Percentiles rank a stretch among this genome's conserved stretches.
phyloP scores from a whole-genome alignment of 1,140 invertebrate genomes.

The Drosophila trapezifrons region DNA sequence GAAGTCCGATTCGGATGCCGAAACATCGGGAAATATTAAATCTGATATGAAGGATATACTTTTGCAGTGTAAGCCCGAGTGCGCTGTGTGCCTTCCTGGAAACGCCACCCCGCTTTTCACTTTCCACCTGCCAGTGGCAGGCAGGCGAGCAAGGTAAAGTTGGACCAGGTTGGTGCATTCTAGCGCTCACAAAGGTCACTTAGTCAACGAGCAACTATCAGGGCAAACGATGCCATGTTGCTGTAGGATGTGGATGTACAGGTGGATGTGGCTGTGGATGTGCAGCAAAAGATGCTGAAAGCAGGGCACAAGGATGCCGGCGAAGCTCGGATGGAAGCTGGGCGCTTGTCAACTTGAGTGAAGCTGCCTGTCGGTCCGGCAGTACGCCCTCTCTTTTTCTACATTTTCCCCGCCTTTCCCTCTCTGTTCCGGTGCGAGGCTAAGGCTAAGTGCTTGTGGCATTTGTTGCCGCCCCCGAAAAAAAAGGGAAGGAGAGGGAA shows the following conservation, averaged over 20 bases:
- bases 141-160: conserved; percentile 51
- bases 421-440: conserved; percentile 23
- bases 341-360: conserved; percentile 70
- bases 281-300: conserved; percentile 42
- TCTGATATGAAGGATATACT: background rate
- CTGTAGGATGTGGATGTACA: conserved; percentile 27
- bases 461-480: conserved; percentile 52
- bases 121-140: conserved; percentile 52
- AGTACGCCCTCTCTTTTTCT: conserved; percentile 9
- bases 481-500: conserved; percentile 10
- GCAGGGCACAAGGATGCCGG: conserved; percentile 32
- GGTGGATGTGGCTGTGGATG: conserved; percentile 16
- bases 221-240: conserved; percentile 50
- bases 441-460: conserved; percentile 66
- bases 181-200: conserved; percentile 76
- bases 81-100: conserved; percentile 8
- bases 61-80: conserved; percentile 21
- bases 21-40: background rate
- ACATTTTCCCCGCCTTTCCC: background rate
- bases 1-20: background rate
- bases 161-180: conserved; percentile 64
- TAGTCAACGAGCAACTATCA: conserved; percentile 74
- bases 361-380: conserved; percentile 48
- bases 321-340: conserved; percentile 22
- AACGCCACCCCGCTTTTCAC: conserved; percentile 12